These are phyloP conservation scores for Tanytarsus gracilentus DNA, from an alignment of 2,888 invertebrate species.

Conservation along the genomic window DNA sequence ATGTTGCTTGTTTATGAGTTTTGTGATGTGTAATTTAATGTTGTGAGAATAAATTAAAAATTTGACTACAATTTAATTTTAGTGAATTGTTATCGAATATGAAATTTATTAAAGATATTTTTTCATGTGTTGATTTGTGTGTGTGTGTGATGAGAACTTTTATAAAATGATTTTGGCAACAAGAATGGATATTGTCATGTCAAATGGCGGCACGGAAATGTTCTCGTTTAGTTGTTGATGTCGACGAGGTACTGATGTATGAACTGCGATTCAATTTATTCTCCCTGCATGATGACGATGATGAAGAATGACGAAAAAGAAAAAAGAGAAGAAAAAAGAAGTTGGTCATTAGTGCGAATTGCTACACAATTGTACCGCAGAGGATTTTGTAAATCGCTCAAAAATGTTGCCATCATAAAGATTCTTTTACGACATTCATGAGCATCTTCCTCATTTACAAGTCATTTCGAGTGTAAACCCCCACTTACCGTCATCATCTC, in stretches of 20 bases:
- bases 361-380: background rate
- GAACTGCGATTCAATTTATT: conserved; percentile 14
- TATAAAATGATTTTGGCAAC: no score
- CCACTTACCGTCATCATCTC: conserved; percentile 29
- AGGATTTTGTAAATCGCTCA: background rate
- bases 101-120: no score
- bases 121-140: background rate
- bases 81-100: no score
- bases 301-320: background rate
- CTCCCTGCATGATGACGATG: conserved; percentile 1
- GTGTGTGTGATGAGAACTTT: background rate
- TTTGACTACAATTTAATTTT: no score
- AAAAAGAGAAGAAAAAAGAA: conserved; percentile 4
- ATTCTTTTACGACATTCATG: conserved; percentile 7
- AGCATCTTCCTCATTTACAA: conserved; percentile 8
- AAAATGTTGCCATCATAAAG: background rate
- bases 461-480: background rate
- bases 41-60: background rate
- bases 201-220: background rate
- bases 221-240: background rate
- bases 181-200: no score
- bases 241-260: conserved; percentile 1
- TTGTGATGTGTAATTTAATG: background rate
- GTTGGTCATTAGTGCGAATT: conserved; percentile 1
- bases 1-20: background rate